Conservation (phyloP, 2,797 vertebrate genomes). For the Acanthopagrus latus region DNA sequence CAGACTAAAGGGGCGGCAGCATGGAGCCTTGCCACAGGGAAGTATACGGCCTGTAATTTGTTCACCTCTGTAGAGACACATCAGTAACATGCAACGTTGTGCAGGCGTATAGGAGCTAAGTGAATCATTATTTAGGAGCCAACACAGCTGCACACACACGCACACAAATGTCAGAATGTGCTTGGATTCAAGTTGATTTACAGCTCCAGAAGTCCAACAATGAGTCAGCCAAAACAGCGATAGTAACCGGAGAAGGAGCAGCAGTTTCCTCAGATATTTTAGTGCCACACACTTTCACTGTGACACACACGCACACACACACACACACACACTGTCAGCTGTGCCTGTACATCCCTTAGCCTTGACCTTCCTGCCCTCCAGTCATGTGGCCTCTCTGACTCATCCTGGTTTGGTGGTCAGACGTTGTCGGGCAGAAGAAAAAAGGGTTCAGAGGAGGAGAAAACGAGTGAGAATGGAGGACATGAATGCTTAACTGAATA, state of each 20-base stretch:
- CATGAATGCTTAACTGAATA: neutral
- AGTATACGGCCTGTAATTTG: slow-evolving; percentile 38
- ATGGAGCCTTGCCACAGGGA: slow-evolving; percentile 11
- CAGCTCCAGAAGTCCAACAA: slow-evolving; percentile 13
- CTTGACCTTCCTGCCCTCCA: slow-evolving; percentile 59
- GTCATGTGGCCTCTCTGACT: slow-evolving; percentile 59
- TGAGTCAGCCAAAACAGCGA: slow-evolving; percentile 13
- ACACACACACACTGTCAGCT: slow-evolving; percentile 59
- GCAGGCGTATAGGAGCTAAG: neutral
- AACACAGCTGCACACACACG: neutral
- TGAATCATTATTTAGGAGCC: neutral
- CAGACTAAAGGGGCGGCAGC: slow-evolving; percentile 43
- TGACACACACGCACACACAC: slow-evolving; percentile 35
- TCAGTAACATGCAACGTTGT: slow-evolving; percentile 3
- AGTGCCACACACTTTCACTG: slow-evolving; percentile 44
- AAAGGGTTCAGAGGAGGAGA: slow-evolving; percentile 2
- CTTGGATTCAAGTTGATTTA: slow-evolving; percentile 22
- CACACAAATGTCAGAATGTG: neutral
- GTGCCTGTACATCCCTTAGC: slow-evolving; percentile 64
- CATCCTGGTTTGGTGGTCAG: slow-evolving; percentile 37
- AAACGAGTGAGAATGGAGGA: neutral
- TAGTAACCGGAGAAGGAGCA: slow-evolving; percentile 46
- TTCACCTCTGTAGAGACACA: slow-evolving; percentile 27
- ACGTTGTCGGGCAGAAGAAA: neutral
- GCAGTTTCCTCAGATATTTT: slow-evolving; percentile 52